Base-by-base conservation (phyloP, 2,888 invertebrate species). In the Xanthorhoe spadicearia region DNA sequence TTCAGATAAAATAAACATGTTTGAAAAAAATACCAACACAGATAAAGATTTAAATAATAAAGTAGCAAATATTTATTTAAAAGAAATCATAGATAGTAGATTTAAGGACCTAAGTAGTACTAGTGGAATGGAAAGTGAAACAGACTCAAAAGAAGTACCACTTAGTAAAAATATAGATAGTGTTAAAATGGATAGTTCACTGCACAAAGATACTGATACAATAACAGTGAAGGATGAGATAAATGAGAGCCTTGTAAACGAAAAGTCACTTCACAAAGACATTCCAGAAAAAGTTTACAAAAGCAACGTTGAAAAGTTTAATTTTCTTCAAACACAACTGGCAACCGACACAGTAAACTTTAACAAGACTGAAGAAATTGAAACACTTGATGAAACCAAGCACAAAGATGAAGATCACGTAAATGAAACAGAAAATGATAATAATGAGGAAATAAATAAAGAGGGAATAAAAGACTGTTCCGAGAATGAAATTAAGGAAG, bases 1-100 rank as follows among this genome's bases (percentile, higher is more conserved):
- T 88, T 59, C 87, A 93, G 93, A 93, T 70, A 92, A 90, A 93
- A 93, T 93, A 90, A 93, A 78, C 76, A 87, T 92, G 86, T 93
- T 93, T 80, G 93, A 93, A 77, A 92, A 87, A 55, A 73, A 71
- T 61, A 55, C 51, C 72, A 86, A 87, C 77, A 77, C 83, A 76
- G 88, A 89, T 75, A 87, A 83, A 86, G 87, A 88, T 69, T 74
- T 87, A 74, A 85, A 85, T 74, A 79, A 80, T 74, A 91, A 88
- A 86, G 75, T 90, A 78, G 79, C 80, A 69, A 89, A 81, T 78
- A 76, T 90, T 75, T 83, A 85, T 72, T 78, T 89, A 84, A 87
- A 88, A 83, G 87, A 84, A 72, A 84, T 77, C 76, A 76, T 75
- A 81, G 79, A 78, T 78, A 81, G 69, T 84, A 87, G 81, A 75